These are phyloP conservation scores for Rosalia funebris DNA, from an alignment of 2,888 invertebrate species.

Conservation along the genomic window DNA sequence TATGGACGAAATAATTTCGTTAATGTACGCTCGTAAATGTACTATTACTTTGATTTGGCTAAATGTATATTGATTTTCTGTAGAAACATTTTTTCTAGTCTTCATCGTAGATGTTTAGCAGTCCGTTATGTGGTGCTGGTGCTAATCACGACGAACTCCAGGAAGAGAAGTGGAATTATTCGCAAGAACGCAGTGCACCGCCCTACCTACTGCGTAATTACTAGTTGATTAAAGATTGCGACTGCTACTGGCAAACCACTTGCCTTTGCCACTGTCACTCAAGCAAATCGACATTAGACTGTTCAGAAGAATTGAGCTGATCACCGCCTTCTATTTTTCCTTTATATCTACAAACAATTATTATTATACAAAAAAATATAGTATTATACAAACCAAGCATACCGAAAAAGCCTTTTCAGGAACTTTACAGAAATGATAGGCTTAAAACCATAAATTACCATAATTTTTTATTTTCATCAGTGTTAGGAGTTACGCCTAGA, in stretches of 20 bases:
- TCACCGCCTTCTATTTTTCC: neutral
- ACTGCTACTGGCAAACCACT: conserved; percentile 24
- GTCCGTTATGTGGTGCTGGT: conserved; percentile 41
- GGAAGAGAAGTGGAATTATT: conserved; percentile 38
- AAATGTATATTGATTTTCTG: conserved; percentile 10
- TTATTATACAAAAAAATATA: too few species aligned
- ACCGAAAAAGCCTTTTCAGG: too few species aligned
- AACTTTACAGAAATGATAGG: too few species aligned
- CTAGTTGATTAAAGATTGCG: conserved; percentile 22
- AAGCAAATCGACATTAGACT: conserved; percentile 6
- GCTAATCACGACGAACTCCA: conserved; percentile 45
- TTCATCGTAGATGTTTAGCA: conserved; percentile 46
- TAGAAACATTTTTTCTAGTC: conserved; percentile 5
- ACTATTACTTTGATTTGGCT: conserved; percentile 6
- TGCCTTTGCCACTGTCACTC: conserved; percentile 14
- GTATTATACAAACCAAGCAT: too few species aligned
- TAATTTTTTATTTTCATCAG: neutral
- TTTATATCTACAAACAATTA: neutral
- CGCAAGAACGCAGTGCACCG: conserved; percentile 9
- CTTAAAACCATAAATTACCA: too few species aligned
- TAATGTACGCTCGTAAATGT: conserved; percentile 2
- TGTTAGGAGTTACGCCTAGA: conserved; percentile 1
- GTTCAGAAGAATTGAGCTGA: neutral
- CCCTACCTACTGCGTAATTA: conserved; percentile 27
- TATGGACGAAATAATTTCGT: neutral